These are phyloP conservation scores for Ceyx cyanopectus DNA, from an alignment of 2,113 vertebrate genomes.

Conservation along the genomic window DNA sequence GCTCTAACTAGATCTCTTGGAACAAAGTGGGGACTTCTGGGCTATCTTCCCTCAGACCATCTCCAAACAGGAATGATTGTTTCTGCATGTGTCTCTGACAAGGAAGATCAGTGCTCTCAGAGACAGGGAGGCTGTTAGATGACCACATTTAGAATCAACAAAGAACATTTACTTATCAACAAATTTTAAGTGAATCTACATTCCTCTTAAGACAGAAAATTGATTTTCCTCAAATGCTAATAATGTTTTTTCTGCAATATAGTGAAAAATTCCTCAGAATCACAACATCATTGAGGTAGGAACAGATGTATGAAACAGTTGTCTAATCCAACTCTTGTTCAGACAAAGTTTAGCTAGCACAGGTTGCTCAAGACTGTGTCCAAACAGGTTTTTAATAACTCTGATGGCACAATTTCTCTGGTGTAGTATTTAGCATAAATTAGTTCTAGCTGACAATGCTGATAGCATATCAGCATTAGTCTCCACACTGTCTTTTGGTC, in stretches of 20 bases:
- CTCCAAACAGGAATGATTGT: not conserved
- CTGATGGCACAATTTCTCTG: not conserved
- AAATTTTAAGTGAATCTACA: not conserved
- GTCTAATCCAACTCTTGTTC: not conserved
- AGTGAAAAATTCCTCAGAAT: not conserved
- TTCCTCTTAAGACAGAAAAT: not conserved
- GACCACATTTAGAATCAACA: not conserved
- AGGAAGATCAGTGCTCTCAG: not conserved
- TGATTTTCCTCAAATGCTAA: not conserved
- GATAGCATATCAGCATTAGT: not conserved
- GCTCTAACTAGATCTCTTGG: conserved; percentile 31
- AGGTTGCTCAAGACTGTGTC: not conserved
- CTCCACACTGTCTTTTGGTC: not conserved
- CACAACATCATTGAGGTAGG: not conserved
- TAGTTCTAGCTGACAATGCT: rapidly evolving
- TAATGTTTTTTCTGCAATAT: not conserved
- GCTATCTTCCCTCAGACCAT: not conserved
- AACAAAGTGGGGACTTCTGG: not conserved
- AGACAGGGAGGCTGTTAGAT: not conserved
- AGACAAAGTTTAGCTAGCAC: not conserved
- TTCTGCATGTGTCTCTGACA: too few relatives aligned
- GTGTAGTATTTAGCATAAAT: not conserved
- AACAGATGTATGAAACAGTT: not conserved
- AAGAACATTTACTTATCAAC: not conserved
- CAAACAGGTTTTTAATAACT: not conserved